Base-by-base conservation (phyloP, 2,113 vertebrate species). In the Megalops atlanticus region DNA sequence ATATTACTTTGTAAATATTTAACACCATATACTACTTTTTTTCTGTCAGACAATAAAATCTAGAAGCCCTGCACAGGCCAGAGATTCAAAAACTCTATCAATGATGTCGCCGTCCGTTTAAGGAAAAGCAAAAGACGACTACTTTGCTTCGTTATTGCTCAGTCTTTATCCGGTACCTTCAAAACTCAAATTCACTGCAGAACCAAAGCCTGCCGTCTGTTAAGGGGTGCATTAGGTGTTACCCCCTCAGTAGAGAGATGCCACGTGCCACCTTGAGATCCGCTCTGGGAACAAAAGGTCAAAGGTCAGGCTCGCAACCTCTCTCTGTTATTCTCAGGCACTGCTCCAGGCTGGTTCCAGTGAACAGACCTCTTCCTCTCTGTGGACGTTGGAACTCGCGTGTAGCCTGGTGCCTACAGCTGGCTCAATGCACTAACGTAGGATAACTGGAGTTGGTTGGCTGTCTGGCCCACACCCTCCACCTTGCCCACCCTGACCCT, bases 21-120 rank as follows among this genome's bases (percentile, higher is more conserved):
- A 31, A 77, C 72, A 83, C 81, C 35, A 85, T 87, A 85, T 81
- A 76, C 76, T 52, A 36, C 33, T 73, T 83, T 77, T 21, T 73
- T 58, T 39, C 78, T 82, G 33, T 71, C 52, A 27, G 2, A n/a
- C 70, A 76, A 43, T 38, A 35, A 71, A 76, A 70, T 72, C 69
- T 76, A 84, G 84, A 82, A 68, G 74, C 85, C 82, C 58, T 77
- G 73, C 45, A 83, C 74, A 79, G 80, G 80, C 72, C 71, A 80
- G n/a, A 83, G 83, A 86, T 88, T 84, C 81, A 83, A 69, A 38
- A 76, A 74, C 73, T 52, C 77, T 58, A 84, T 14, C 80, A 84
- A 88, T 78, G 88, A 82, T 58, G 27, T 85, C 85, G 35, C 91
- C 86, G 89, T 92, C 92, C 90, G 89, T 89, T 84, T 72, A 64